Evolutionary conservation across 2,113 vertebrate genomes (phyloP).

Genomic region (Cettia cetti): DNA sequence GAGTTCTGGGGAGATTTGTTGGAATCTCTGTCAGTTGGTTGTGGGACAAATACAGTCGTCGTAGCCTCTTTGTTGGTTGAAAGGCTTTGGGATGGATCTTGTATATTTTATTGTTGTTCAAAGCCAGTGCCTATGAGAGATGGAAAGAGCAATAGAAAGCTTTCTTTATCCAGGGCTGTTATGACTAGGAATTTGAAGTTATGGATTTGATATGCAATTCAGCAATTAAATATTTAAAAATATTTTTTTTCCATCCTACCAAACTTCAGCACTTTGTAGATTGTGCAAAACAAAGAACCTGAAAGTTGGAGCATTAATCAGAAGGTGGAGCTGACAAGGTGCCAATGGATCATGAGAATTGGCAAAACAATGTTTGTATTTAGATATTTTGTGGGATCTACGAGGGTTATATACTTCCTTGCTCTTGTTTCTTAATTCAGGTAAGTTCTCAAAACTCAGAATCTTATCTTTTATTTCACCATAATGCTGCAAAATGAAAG

Average conservation of each 20-base stretch:
- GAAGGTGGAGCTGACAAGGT: not conserved
- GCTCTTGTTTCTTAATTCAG: not conserved
- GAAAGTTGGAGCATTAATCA: not conserved
- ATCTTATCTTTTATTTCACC: not conserved
- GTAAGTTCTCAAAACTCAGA: not conserved
- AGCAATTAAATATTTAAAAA: not conserved
- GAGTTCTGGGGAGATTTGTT: slow-evolving; percentile 84
- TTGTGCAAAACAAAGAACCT: not conserved
- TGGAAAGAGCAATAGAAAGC: not conserved
- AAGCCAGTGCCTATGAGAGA: slow-evolving; percentile 83
- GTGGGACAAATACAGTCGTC: slow-evolving; percentile 91
- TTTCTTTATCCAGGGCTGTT: not conserved
- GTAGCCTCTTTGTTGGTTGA: slow-evolving; percentile 80
- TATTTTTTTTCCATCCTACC: not conserved
- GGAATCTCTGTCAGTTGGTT: slow-evolving; percentile 91
- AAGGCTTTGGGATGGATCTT: slow-evolving; percentile 96
- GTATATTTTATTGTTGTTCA: slow-evolving; percentile 92
- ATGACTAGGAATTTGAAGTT: not conserved
- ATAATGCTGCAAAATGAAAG: not conserved
- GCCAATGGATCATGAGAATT: not conserved
- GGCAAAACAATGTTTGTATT: not conserved
- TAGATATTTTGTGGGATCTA: not conserved
- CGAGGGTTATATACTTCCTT: accelerated
- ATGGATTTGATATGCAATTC: not conserved
- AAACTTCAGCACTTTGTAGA: not conserved